Base-by-base conservation (phyloP, 2,113 vertebrate genomes). In the Corapipo altera region DNA sequence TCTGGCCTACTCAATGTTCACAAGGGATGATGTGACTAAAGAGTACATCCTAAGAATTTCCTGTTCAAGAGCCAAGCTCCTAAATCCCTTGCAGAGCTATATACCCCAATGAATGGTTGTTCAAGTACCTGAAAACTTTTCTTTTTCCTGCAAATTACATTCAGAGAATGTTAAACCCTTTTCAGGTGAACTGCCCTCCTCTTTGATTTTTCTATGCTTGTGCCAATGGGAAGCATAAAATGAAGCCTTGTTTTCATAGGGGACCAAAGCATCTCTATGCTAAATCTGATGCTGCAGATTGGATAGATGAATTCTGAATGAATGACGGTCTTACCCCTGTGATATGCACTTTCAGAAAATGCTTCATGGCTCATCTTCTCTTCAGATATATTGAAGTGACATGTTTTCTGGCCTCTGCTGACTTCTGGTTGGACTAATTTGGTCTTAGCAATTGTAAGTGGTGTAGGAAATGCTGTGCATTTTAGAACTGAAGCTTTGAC, bases 401-500 rank as follows among this genome's bases (percentile, higher is more conserved):
- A 80, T 86, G 2, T 91, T 86, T 79, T 93, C 55, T 86, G 86
- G n/a, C 58, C 83, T 78, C 61, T 33, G 16, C 51, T 85, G 83
- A 41, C 57, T 96, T 88, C 70, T 90, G 55, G 48, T 49, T 64
- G 66, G 75, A 62, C 89, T 96, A 77, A 93, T 96, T 69, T 88
- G 41, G 75, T 91, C 35, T 90, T 70, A 92, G 44, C 21, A 94
- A 48, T 83, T 2, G 0, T 75, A 91, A 96, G 78, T 55, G 72
- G 64, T 62, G 52, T 85, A 92, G 72, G 86, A 93, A 89, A 67
- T 89, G 62, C 6, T 62, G 58, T 65, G 58, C 71, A 72, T 93
- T 95, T 93, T 93, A 90, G 76, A 95, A 94, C 8, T 51, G 66
- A 83, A 91, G 55, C 41, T 85, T 77, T 85, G 85, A 91, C 69